Base-by-base conservation (phyloP, 2,113 vertebrate species). In the Aldabrachelys gigantea region DNA sequence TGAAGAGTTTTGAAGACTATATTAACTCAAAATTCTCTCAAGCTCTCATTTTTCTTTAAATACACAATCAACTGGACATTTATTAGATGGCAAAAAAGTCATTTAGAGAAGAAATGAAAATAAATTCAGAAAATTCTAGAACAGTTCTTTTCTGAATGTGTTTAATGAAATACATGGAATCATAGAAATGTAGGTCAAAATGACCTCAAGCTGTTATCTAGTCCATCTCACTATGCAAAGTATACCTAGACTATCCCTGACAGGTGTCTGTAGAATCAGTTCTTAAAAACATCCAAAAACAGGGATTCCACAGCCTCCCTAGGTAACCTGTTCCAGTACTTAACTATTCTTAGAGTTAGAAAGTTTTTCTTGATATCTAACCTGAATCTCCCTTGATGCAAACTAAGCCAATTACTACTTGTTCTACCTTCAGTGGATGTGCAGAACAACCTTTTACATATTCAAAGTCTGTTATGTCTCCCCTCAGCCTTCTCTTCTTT, bases 41-140 rank as follows among this genome's bases (percentile, higher is more conserved):
- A 76, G 21, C 38, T 54, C 13, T 84, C 57, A 19, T 35, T 49
- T 91, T 91, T 41, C 85, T 94, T 93, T 88, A 69, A 85, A 84
- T 93, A 21, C 29, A 89, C 69, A 92, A 87, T 88, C 80, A 90
- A 44, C 88, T 88, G 44, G 88, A 47, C 72, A 80, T 93, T 91
- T 92, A 54, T 90, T 75, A 84, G 4, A 82, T 89, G 69, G 27
- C 88, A 10, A 41, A 94, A 89, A 78, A 54, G 82, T 49, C 89
- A 3, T 80, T 76, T 93, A n/a, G n/a, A 53, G n/a, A 89, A 44
- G 35, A 50, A 24, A 8, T 65, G 85, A 87, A 83, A 54, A n/a
- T 79, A 44, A 78, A 90, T 82, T 80, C 25, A 88, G 17, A 44
- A 92, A 86, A 84, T 81, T 76, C 76, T 52, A 52, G 14, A 85